Evolutionary conservation across 2,113 vertebrate species (phyloP), one percentile per base, ranked within the genome.

Genomic region (Peromyscus maniculatus): DNA sequence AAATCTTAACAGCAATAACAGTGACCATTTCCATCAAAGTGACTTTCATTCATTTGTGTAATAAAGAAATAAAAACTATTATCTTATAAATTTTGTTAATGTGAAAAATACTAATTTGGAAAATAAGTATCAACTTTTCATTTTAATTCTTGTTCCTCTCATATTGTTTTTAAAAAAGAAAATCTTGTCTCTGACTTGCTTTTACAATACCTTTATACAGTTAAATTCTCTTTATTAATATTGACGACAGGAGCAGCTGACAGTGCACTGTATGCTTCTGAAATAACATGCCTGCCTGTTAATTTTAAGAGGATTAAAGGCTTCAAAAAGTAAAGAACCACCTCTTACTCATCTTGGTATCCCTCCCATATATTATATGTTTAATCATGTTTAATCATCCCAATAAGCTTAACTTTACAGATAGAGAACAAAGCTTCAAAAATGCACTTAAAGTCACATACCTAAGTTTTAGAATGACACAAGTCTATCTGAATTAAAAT

Each of bases 331-430:
- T 87, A 26, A 43, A 26, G 43, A 12, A 39, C 43, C 7, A 79
- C 49, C 21, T 87, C n/a, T 74, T 90, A 55, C 12, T 31, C 7
- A 75, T 74, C 64, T 96, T 22, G 71, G 2, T 21, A 78, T 89
- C 13, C 59, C 28, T 67, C 67, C 75, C 26, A 83, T 62, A 1
- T 75, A 8, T 87, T n/a, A 33, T 11, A 66, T 7, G 10, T 67
- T 77, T 92, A 91, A 94, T 94, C 55, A 93, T 67, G 9, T 57
- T 84, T 91, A 92, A 95, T 93, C 49, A 93, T 36, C 12, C 13
- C 55, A 78, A 52, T 4, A 75, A 80, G 0, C 5, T 39, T 36
- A 87, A 87, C 21, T 89, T 75, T 72, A 86, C 49, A 92, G 49
- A 69, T 90, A 22, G 67, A 87, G 82, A 57, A 10, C 39, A 93